Evolutionary conservation across 2,113 vertebrate genomes (phyloP).

Genomic region (Neoarius graeffei): DNA sequence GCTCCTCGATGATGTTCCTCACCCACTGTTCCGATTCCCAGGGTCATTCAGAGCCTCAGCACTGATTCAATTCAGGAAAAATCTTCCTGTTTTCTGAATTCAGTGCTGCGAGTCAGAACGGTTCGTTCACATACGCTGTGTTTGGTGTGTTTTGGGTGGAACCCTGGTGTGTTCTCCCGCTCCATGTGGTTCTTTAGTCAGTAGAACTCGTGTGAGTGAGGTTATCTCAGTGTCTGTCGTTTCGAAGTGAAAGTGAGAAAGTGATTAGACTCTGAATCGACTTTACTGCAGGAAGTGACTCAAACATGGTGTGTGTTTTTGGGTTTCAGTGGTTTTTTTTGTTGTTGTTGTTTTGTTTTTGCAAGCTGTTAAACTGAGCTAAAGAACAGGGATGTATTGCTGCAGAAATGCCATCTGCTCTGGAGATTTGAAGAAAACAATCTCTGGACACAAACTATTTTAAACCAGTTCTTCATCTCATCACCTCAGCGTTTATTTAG

Average conservation of each 20-base stretch:
- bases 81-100: not conserved
- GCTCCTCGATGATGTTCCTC: not conserved
- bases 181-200: not conserved
- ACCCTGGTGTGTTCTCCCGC: not conserved
- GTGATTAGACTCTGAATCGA: not conserved
- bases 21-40: not conserved
- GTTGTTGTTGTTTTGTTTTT: not conserved
- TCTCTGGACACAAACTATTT: not conserved
- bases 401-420: not conserved
- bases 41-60: not conserved
- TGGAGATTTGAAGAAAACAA: not conserved
- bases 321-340: not conserved
- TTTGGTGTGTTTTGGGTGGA: not conserved
- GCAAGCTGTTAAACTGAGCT: not conserved
- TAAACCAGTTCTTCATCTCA: not conserved
- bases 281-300: not conserved
- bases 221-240: not conserved
- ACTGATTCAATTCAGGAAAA: not conserved
- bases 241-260: not conserved
- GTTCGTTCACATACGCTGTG: not conserved
- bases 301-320: not conserved
- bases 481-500: not conserved
- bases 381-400: not conserved
- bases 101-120: slow-evolving; percentile 4
- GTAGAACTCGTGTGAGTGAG: not conserved